Evolutionary conservation across 2,797 vertebrate genomes (phyloP), one percentile per base, ranked within the genome.

Genomic region (Epinephelus awoara): DNA sequence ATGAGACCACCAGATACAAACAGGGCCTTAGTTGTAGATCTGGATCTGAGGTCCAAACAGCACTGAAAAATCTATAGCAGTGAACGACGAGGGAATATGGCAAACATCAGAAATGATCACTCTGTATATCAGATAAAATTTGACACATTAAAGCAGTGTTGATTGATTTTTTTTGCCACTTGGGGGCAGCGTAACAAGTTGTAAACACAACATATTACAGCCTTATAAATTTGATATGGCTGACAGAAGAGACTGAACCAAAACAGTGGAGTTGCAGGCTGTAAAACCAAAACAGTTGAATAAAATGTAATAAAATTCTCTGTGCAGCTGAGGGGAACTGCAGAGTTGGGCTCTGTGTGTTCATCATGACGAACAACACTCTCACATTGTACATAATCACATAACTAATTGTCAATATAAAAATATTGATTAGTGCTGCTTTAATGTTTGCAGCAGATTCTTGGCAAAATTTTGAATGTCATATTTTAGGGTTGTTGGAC

Each of bases 401-500:
- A 50, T 2, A 5, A 27, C 67, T 18, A 4, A 57, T 19, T 58
- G 70, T 44, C 19, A 55, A 62, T 6, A 21, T 27, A 40, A 25
- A n/a, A 34, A 47, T 19, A 55, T 14, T 21, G 38, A 54, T 40
- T 21, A 4, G 6, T 66, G 34, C 18, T 21, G 46, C 17, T 69
- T 47, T 62, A 69, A 38, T 61, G 7, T 75, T 62, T 58, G 19
- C 27, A 13, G 12, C 34, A 27, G 19, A 38, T 47, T 38, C 18
- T 44, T 46, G 44, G 11, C 14, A 4, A 46, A 3, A 3, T 46
- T 46, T 46, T 46, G 44, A 82, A 78, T 73, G 42, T 29, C 57
- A 23, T 47, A 70, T 18, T 59, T 73, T 6, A 56, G 17, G 54
- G n/a, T 77, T 67, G 21, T 18, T 7, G 18, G 19, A 72, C 5